Percentiles rank a stretch among this genome's conserved stretches.
These are phyloP conservation scores for Synergus umbraculus DNA, from an alignment of 2,888 invertebrate species.

Conservation along the genomic window DNA sequence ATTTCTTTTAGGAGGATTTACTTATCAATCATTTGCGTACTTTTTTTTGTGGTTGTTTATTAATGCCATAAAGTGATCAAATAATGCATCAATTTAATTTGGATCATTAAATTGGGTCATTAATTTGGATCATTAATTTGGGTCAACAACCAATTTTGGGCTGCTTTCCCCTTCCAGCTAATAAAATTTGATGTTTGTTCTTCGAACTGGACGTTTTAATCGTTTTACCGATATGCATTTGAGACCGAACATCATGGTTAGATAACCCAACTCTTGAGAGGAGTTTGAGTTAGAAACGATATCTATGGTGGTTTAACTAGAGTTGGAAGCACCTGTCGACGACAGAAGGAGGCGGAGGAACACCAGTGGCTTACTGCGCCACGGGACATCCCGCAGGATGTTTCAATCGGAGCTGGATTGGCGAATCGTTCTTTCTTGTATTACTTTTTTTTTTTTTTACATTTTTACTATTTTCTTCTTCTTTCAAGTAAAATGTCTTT, in stretches of 20 bases:
- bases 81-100: no score
- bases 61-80: background rate
- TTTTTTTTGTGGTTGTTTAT: no score
- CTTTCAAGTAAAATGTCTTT: background rate
- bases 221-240: conserved; percentile 61
- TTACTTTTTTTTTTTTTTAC: background rate
- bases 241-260: conserved; percentile 53
- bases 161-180: no score
- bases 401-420: conserved; percentile 36
- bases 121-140: no score
- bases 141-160: no score
- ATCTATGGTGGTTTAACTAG: conserved; percentile 46
- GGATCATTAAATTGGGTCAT: no score
- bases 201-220: conserved; percentile 61
- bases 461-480: conserved; percentile 12
- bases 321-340: conserved; percentile 9
- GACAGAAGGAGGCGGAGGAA: conserved; percentile 7
- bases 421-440: conserved; percentile 30
- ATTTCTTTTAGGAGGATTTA: background rate
- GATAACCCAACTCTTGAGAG: conserved; percentile 57
- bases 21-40: no score
- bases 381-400: conserved; percentile 39
- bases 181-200: conserved; percentile 44
- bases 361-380: conserved; percentile 37
- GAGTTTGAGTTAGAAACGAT: conserved; percentile 7